Conservation (phyloP, 2,113 vertebrate genomes). For the Pholis gunnellus region DNA sequence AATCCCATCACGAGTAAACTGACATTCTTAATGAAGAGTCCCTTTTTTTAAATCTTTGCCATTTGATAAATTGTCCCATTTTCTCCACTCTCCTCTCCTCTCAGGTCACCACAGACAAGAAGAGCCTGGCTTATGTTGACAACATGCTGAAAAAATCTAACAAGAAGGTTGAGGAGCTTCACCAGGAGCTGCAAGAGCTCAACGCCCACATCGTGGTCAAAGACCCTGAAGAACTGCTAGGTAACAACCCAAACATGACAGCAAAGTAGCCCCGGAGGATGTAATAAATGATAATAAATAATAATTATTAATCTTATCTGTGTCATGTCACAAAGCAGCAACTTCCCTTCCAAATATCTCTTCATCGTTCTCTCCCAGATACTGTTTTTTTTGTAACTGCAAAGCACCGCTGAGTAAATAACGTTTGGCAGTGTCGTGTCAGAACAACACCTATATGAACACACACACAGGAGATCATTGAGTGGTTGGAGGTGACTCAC, state of each 20-base stretch:
- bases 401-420: slow-evolving; percentile 29
- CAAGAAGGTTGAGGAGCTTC: slow-evolving; percentile 97
- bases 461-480: slow-evolving; percentile 30
- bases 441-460: slow-evolving; percentile 40
- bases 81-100: background rate
- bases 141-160: slow-evolving; percentile 99
- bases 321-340: background rate
- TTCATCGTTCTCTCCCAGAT: background rate
- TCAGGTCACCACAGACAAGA: slow-evolving; percentile 98
- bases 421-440: slow-evolving; percentile 26
- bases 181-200: slow-evolving; percentile 97
- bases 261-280: background rate
- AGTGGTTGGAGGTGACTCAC: slow-evolving; percentile 77
- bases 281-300: no score
- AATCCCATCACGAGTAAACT: background rate
- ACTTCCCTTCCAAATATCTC: background rate
- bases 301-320: no score
- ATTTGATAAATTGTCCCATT: background rate
- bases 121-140: slow-evolving; percentile 98
- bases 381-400: background rate
- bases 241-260: slow-evolving; percentile 85
- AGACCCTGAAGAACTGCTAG: slow-evolving; percentile 94
- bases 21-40: background rate
- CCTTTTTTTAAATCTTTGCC: background rate
- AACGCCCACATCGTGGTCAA: slow-evolving; percentile 98